Percentiles rank a stretch among this genome's conserved stretches.
These are phyloP conservation scores for Notechis scutatus DNA, from an alignment of 2,113 vertebrate species.

Conservation along the genomic window DNA sequence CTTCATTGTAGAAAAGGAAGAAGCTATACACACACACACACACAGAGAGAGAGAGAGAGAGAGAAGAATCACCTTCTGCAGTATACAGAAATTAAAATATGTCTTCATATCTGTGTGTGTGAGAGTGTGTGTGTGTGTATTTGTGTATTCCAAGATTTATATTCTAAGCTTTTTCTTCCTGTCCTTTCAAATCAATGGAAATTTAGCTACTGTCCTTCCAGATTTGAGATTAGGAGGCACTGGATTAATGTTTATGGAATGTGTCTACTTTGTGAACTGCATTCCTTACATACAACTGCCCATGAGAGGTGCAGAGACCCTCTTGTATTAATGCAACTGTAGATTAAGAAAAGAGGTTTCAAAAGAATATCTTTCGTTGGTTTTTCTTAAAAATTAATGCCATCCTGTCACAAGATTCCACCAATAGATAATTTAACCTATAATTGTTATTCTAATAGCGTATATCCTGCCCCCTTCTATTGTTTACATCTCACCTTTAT, in stretches of 20 bases:
- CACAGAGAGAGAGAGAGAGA: too few relatives aligned
- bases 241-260: neutral
- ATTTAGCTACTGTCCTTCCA: neutral
- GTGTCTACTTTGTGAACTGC: neutral
- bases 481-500: neutral
- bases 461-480: neutral
- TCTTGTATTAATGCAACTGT: neutral
- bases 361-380: neutral
- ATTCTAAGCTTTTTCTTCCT: neutral
- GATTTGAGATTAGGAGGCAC: neutral
- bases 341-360: neutral
- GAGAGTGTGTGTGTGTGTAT: neutral
- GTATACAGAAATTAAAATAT: too few relatives aligned
- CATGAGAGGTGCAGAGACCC: neutral
- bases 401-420: neutral
- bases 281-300: neutral
- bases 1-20: neutral
- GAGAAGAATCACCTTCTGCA: neutral
- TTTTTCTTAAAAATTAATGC: neutral
- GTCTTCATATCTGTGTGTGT: too few relatives aligned
- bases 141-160: neutral
- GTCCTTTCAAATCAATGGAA: neutral
- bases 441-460: neutral
- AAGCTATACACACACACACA: neutral
- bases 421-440: neutral